Evolutionary conservation across 1,140 invertebrate genomes (phyloP), one percentile per base, ranked within the genome.

Genomic region (Teleopsis dalmanni): DNA sequence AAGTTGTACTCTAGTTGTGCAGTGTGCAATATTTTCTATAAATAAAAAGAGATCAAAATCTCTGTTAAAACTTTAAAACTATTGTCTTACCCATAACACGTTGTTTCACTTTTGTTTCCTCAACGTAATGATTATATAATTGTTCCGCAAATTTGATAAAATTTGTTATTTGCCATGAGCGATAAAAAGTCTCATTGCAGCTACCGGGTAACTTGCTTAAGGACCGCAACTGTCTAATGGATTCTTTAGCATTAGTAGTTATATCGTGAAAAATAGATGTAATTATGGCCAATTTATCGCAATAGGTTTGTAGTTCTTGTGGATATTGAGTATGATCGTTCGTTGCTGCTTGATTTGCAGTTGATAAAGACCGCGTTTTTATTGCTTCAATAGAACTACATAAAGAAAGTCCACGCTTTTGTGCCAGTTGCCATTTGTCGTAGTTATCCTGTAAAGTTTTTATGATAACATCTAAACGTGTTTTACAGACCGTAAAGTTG

Each of bases 231-330:
- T 68, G 59, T 13, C 56, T 40, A 0, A 61, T 6, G 0, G 55
- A 57, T 11, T 66, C 60, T 1, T 33, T 42, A 1, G 63, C 51
- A 16, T 58, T 66, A 3, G 42, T 56, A 1, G 49, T 27, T 10
- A 70, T 65, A 56, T 70, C 65, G 6, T 49, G 36, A 25, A 66
- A 69, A 16, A 69, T 65, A 0, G 58, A 53, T 6, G 57, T 41
- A 14, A 70, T 66, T 18, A 63, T 51, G 8, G 55, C 53, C 41
- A 70, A 48, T 40, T 66, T 70, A 10, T 63, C 59, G 27, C 58
- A 57, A 10, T 48, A 47, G 7, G 41, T 4, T 2, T 51, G 16
- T 3, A 70, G 42, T 16, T 61, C 61, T 10, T 56, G 45, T 0
- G 63, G 58, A 53, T 65, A 70, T 11, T 40, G 18, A 3, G 49